Evolutionary conservation across 1,140 invertebrate genomes (phyloP), one percentile per base, ranked within the genome.

Genomic region (Zaprionus taronus): DNA sequence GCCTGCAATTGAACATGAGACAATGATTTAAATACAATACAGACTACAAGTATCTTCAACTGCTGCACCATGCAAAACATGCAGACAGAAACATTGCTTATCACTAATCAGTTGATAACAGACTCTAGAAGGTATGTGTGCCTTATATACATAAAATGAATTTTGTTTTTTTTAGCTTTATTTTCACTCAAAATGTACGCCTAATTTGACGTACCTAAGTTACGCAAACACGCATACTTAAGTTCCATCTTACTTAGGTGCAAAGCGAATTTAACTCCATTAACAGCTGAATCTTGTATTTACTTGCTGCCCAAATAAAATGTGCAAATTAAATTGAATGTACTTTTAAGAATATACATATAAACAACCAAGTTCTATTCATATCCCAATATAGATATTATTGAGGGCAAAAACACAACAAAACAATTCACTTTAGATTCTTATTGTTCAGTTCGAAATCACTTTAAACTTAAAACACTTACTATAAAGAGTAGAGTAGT

Each of bases 1-100:
- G 36, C 53, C 81, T 89, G 71, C 49, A 69, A 73, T 17, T 7
- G 22, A 20, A 7, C 6, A 31, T 31, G 53, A 58, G 17, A 58
- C 56, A 58, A 26, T 31, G n/a, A 58, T n/a, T 58, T 20, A 58
- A 58, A 15, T 12, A 20, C 1, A 63, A 34, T 1, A 15, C 14
- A 14, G 17, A 17, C 1, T 11, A 24, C 9, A 24, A 9, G 47
- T 17, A 11, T 49, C 44, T 26, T 11, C 5, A 15, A 47, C 22
- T 62, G 22, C 17, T 20, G 24, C 17, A 44, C 34, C 41, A 34
- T 28, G 28, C 22, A 11, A 47, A 17, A 34, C 41, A 56, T 12
- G 5, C 17, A 44, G 4, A n/a, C n/a, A 56, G 15, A 56, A 31
- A 41, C 26, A 41, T 41, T 34, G 49, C 15, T 26, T 38, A 55